These are phyloP conservation scores for Cephus nigrinus DNA, from an alignment of 2,888 invertebrate species.

Conservation along the genomic window DNA sequence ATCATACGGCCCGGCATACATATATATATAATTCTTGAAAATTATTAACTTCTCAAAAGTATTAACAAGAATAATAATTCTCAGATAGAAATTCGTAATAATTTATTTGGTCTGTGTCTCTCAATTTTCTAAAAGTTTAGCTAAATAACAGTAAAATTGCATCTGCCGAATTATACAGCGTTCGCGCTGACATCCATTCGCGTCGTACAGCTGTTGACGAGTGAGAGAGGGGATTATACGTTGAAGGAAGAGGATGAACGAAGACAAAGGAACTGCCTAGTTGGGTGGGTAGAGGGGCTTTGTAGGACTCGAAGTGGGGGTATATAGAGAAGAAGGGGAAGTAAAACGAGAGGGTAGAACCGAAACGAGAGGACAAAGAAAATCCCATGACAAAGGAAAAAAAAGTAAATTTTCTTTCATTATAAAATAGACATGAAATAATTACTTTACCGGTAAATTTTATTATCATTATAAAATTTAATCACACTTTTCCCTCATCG, in stretches of 20 bases:
- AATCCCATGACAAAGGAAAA: slow-evolving; percentile 26
- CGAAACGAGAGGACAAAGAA: slow-evolving; percentile 14
- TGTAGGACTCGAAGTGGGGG: slow-evolving; percentile 17
- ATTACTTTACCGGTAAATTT: background rate
- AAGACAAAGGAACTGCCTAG: slow-evolving; percentile 13
- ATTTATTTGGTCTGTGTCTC: background rate
- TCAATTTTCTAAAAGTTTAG: background rate
- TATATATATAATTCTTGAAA: background rate
- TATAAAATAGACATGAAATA: background rate
- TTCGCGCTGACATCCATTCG: slow-evolving; percentile 34
- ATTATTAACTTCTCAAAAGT: background rate
- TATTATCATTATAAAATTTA: background rate
- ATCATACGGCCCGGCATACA: background rate
- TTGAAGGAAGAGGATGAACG: slow-evolving; percentile 16
- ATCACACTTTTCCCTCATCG: background rate
- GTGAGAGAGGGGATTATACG: slow-evolving; percentile 6
- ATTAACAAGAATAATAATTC: background rate
- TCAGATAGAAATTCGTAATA: background rate
- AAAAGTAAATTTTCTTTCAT: slow-evolving; percentile 5
- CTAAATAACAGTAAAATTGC: slow-evolving; percentile 1
- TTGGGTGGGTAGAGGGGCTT: slow-evolving; percentile 3
- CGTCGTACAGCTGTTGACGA: slow-evolving; percentile 35
- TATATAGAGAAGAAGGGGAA: slow-evolving; percentile 18
- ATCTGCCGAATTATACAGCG: slow-evolving; percentile 24
- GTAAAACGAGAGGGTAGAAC: slow-evolving; percentile 14